Percentiles rank a stretch among this genome's conserved stretches.
phyloP scores from a whole-genome alignment of 2,113 vertebrate species.

The Paraplagusia blochii region DNA sequence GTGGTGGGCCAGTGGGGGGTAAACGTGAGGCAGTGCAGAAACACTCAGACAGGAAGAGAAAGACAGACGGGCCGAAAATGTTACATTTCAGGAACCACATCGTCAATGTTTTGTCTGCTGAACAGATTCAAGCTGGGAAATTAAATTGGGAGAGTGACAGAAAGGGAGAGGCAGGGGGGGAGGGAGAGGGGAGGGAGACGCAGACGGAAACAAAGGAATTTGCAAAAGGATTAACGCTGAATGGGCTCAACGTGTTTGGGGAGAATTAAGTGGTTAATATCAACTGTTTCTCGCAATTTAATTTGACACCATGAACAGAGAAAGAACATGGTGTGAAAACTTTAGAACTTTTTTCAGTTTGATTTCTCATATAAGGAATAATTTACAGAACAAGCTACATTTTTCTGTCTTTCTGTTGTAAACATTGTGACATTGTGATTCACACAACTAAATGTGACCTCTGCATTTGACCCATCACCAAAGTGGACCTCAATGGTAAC shows the following conservation, averaged over 20 bases:
- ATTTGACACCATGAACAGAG: not conserved
- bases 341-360: conserved; percentile 6
- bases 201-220: conserved; percentile 9
- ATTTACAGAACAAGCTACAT: no score
- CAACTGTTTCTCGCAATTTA: conserved; percentile 10
- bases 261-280: conserved; percentile 6
- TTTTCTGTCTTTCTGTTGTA: no score
- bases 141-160: conserved; percentile 51
- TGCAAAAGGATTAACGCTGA: conserved; percentile 35
- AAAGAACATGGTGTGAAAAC: not conserved
- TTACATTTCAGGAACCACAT: conserved; percentile 44
- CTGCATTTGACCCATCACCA: no score
- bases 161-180: conserved; percentile 12
- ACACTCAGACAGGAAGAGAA: conserved; percentile 10
- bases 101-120: conserved; percentile 38
- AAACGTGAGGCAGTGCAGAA: conserved; percentile 29
- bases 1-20: conserved; percentile 19
- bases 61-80: conserved; percentile 37
- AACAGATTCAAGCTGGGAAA: conserved; percentile 54
- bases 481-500: no score
- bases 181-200: conserved; percentile 5
- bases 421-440: no score
- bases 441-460: no score
- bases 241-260: conserved; percentile 1
- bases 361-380: not conserved